phyloP scores from a whole-genome alignment of 2,888 invertebrate genomes.

The Capitulum mitella region DNA sequence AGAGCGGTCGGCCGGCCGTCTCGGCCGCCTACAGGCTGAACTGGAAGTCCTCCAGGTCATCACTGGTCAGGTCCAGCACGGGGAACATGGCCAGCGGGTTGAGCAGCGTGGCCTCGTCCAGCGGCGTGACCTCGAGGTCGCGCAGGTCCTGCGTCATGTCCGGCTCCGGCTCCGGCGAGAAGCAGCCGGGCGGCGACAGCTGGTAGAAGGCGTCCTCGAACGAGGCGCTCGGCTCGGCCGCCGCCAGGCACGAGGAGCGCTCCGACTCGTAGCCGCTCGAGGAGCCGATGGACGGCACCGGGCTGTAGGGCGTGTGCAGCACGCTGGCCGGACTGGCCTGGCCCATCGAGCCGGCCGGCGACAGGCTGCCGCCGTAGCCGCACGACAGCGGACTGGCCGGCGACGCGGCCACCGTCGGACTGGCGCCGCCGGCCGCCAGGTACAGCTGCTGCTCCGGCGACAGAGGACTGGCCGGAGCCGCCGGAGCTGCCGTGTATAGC shows the following conservation, averaged over 20 bases:
- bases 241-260: neutral
- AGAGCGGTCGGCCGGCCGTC: neutral
- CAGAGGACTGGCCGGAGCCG: neutral
- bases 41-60: neutral
- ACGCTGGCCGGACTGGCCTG: slow-evolving; percentile 8
- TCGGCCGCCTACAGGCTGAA: neutral
- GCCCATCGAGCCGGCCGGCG: neutral
- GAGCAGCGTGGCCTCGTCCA: neutral
- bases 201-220: neutral
- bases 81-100: slow-evolving; percentile 23
- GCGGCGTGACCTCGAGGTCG: neutral
- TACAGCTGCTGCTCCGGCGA: neutral
- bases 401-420: neutral
- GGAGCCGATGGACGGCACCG: slow-evolving; percentile 13
- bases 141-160: neutral
- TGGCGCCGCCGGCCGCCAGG: neutral
- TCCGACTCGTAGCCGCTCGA: slow-evolving; percentile 9
- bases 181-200: neutral
- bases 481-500: neutral
- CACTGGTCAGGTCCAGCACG: slow-evolving; percentile 17
- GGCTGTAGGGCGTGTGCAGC: slow-evolving; percentile 12
- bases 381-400: neutral
- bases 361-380: neutral
- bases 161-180: neutral
- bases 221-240: neutral